Evolutionary conservation across 2,797 vertebrate genomes (phyloP).

Genomic region (Hippoglossus hippoglossus): DNA sequence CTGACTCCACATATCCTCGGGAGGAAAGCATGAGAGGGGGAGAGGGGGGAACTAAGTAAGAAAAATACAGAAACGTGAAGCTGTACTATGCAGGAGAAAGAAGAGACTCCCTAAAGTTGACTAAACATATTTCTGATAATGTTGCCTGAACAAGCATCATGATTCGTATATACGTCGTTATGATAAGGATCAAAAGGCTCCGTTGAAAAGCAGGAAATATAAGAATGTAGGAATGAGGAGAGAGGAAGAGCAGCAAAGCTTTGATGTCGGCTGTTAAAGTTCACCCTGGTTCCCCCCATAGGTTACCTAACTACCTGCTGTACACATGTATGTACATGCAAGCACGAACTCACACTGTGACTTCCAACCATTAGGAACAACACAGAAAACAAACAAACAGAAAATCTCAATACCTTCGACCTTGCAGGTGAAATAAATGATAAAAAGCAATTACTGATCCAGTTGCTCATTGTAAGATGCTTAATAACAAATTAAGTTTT

Average conservation of each 20-base stretch:
- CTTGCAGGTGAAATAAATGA: too few relatives aligned
- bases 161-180: not conserved
- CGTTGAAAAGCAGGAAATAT: conserved; percentile 43
- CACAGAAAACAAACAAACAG: not conserved
- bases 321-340: not conserved
- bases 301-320: conserved; percentile 17
- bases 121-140: not conserved
- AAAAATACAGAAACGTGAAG: conserved; percentile 28
- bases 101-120: not conserved
- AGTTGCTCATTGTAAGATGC: too few relatives aligned
- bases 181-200: conserved; percentile 25
- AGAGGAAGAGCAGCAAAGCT: conserved; percentile 58
- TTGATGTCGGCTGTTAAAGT: conserved; percentile 75
- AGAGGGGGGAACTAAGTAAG: conserved; percentile 33
- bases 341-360: not conserved
- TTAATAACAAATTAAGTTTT: too few relatives aligned
- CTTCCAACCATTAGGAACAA: not conserved
- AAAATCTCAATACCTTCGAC: not conserved
- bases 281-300: conserved; percentile 24
- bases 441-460: too few relatives aligned
- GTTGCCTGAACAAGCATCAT: too few relatives aligned
- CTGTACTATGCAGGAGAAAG: conserved; percentile 18
- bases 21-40: conserved; percentile 39
- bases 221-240: conserved; percentile 24
- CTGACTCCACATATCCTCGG: conserved; percentile 76